These are phyloP conservation scores for Cyprinodon tularosa DNA, from an alignment of 2,113 vertebrate species.

Conservation along the genomic window DNA sequence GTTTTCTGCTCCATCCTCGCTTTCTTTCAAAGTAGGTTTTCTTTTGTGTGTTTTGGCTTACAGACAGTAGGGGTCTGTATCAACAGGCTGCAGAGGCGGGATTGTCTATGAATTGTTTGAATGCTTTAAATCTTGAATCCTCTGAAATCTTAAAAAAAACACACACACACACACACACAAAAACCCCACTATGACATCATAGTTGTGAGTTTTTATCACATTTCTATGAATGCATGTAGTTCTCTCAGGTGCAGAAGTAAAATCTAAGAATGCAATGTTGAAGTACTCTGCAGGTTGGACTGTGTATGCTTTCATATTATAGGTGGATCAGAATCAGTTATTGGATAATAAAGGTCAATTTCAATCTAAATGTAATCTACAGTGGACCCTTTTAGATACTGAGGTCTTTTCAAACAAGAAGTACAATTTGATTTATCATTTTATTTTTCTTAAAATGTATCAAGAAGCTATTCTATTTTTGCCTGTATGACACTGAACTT, in stretches of 20 bases:
- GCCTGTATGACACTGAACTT: too few relatives aligned
- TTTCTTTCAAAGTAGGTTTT: neutral
- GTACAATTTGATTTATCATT: too few relatives aligned
- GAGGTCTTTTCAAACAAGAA: too few relatives aligned
- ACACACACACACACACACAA: too few relatives aligned
- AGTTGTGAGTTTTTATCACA: neutral
- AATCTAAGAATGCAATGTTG: neutral
- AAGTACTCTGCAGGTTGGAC: slow-evolving; percentile 14
- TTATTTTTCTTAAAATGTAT: too few relatives aligned
- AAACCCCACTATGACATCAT: neutral
- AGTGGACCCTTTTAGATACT: too few relatives aligned
- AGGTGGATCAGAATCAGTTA: neutral
- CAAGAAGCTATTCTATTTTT: too few relatives aligned
- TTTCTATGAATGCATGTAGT: neutral
- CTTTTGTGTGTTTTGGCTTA: slow-evolving; percentile 1
- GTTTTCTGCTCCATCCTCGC: neutral
- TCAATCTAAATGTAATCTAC: too few relatives aligned
- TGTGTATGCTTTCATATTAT: neutral
- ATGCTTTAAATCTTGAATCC: slow-evolving; percentile 15
- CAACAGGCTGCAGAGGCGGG: neutral
- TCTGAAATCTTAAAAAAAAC: neutral
- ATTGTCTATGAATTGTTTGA: slow-evolving; percentile 21
- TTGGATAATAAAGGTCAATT: too few relatives aligned
- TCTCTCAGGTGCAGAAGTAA: neutral
- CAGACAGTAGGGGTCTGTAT: neutral